phyloP scores from a whole-genome alignment of 2,797 vertebrate genomes.

The Sebastes dallii region DNA sequence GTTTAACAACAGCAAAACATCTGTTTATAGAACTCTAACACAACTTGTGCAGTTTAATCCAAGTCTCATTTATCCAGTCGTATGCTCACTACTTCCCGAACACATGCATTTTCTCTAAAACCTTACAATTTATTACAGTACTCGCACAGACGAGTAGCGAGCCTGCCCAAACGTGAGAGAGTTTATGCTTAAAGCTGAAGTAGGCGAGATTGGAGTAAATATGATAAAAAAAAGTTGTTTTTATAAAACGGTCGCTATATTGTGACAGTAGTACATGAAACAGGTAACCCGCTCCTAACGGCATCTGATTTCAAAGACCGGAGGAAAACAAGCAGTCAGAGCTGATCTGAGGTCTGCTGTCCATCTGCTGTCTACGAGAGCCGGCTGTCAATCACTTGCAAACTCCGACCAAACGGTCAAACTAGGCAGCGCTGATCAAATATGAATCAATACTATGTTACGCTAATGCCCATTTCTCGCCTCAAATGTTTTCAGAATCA shows the following conservation, averaged over 20 bases:
- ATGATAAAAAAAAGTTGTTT: too few species aligned
- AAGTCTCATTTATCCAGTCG: neutral
- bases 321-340: too few species aligned
- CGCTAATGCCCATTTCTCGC: too few species aligned
- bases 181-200: neutral
- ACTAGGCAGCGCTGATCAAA: too few species aligned
- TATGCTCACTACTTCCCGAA: neutral
- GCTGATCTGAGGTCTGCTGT: too few species aligned
- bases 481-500: too few species aligned
- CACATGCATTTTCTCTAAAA: neutral
- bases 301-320: rapidly evolving
- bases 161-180: neutral
- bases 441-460: too few species aligned
- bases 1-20: neutral
- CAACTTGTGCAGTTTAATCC: neutral
- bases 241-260: too few species aligned
- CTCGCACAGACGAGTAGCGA: neutral
- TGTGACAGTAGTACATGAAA: rapidly evolving
- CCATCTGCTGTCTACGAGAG: too few species aligned
- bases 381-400: rapidly evolving
- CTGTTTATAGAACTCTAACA: neutral
- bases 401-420: too few species aligned
- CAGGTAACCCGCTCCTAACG: too few species aligned
- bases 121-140: neutral
- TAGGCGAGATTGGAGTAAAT: too few species aligned